Conservation (phyloP, 2,113 vertebrate genomes). For the Mormyrus lacerda region DNA sequence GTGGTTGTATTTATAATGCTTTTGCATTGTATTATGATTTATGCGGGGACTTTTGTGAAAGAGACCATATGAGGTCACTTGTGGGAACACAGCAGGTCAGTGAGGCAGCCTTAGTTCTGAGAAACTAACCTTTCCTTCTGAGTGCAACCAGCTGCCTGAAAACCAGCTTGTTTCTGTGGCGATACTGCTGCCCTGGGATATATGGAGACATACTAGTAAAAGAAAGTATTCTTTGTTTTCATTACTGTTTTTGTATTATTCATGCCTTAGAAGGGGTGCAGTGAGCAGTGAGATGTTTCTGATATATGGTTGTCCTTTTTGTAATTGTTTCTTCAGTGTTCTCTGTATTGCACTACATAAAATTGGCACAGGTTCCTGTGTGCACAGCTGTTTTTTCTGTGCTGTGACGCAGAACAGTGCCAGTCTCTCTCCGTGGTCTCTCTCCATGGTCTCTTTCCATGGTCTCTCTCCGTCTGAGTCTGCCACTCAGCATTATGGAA, state of each 20-base stretch:
- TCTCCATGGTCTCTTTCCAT: neutral
- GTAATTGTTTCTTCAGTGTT: neutral
- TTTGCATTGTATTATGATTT: neutral
- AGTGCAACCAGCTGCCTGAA: neutral
- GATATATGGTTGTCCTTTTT: neutral
- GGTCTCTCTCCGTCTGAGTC: neutral
- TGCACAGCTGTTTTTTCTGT: neutral
- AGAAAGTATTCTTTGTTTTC: neutral
- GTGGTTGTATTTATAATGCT: neutral
- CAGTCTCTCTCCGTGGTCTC: neutral
- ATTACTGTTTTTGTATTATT: neutral
- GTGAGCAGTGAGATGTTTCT: neutral
- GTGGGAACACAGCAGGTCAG: slow-evolving; percentile 6
- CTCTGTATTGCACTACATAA: neutral
- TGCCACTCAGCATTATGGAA: neutral
- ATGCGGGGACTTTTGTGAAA: slow-evolving; percentile 6
- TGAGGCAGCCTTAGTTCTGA: neutral
- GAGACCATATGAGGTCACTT: neutral
- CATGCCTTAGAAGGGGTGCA: neutral
- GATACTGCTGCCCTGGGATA: neutral
- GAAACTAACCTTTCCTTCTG: slow-evolving; percentile 17
- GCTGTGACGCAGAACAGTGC: neutral
- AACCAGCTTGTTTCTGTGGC: neutral
- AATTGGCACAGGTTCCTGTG: neutral
- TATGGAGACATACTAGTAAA: neutral